Base-by-base conservation (phyloP, 2,113 vertebrate species). In the Pterocles gutturalis region DNA sequence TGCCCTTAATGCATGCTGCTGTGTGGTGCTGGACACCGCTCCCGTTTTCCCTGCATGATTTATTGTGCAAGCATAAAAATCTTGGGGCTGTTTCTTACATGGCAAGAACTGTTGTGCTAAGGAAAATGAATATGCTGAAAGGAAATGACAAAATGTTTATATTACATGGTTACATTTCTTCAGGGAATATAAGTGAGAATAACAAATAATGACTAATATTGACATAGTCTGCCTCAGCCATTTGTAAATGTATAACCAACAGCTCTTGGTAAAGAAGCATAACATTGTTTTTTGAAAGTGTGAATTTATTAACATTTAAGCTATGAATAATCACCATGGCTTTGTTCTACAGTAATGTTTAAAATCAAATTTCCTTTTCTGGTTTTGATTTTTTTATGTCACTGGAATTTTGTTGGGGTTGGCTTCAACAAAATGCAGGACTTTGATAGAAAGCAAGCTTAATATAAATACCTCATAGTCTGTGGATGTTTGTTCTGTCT, bases 61-160 rank as follows among this genome's bases (percentile, higher is more conserved):
- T 96, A 79, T 86, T 94, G 85, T 89, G 89, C 94, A 94, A 92
- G 70, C 60, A 49, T n/a, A 93, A 95, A 89, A 81, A 85, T 87
- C 87, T 89, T 71, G 66, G 73, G 93, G 89, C 81, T 93, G 61
- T 96, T 97, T 97, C 94, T 95, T 79, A 79, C 2, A 18, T 51
- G 95, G 93, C 87, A 93, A 96, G 82, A 92, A 75, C 72, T 60
- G 72, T 84, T 95, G 94, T 90, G 94, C 73, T 65, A 90, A 93
- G 87, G 78, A 93, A 96, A 87, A 84, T 8, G 10, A 95, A 95
- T 45, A 22, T 70, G 75, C 87, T 96, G 92, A 94, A 93, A 91
- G 92, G 54, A 93, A 97, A 80, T 95, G 93, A 91, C 93, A 96
- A 78, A 96, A 92, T 83, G 77, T 95, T 98, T 97, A 87, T 84